Conservation (phyloP, 2,797 vertebrate genomes). For the Xiphophorus birchmanni region DNA sequence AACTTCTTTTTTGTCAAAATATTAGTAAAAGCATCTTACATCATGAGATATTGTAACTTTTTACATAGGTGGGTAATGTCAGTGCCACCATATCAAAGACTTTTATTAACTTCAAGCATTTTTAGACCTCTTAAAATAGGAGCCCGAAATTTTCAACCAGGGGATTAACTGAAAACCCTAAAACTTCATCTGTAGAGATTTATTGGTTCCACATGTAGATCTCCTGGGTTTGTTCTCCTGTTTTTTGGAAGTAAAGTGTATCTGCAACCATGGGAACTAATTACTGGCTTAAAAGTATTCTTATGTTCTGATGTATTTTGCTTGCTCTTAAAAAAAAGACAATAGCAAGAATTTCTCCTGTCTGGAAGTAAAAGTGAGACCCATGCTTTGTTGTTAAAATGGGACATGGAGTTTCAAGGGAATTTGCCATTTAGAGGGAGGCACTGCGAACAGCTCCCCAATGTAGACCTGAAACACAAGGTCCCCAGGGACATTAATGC, state of each 20-base stretch:
- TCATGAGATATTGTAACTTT: neutral
- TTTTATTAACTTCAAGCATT: constrained; percentile 20
- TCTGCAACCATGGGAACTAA: constrained; percentile 5
- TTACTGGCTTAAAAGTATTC: constrained; percentile 13
- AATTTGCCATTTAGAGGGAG: constrained; percentile 73
- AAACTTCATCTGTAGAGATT: constrained; percentile 27
- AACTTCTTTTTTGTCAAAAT: neutral
- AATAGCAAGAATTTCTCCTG: constrained; percentile 26
- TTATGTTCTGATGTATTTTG: constrained; percentile 6
- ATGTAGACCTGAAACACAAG: constrained; percentile 50
- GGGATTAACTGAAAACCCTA: constrained; percentile 41
- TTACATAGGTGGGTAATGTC: neutral
- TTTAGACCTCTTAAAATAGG: constrained; percentile 41
- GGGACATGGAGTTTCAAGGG: constrained; percentile 76
- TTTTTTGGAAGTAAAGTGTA: constrained; percentile 1
- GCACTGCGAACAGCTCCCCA: constrained; percentile 44
- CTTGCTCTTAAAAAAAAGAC: constrained; percentile 21
- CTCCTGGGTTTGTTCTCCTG: neutral
- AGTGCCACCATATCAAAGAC: constrained; percentile 32
- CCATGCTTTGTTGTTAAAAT: constrained; percentile 66
- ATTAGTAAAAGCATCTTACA: neutral
- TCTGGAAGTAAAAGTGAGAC: constrained; percentile 48
- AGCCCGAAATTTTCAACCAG: constrained; percentile 33
- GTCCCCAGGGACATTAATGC: constrained; percentile 56
- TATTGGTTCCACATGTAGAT: neutral